Evolutionary conservation across 2,888 invertebrate genomes (phyloP).

Genomic region (Lasioglossum zephyrum): DNA sequence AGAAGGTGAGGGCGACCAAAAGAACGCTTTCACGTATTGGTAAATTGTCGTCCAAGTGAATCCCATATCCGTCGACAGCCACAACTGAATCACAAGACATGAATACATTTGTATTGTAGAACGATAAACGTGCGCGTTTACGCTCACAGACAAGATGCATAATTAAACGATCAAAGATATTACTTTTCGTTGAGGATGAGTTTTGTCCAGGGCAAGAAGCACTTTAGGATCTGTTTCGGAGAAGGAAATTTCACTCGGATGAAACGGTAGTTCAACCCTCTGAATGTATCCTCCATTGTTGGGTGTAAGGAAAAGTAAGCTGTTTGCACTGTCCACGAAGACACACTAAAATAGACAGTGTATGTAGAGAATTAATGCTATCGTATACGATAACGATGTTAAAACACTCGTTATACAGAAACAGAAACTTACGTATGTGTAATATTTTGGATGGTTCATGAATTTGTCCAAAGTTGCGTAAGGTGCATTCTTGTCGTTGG

Average conservation of each 20-base stretch:
- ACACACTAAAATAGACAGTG: constrained; percentile 88
- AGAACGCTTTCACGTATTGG: constrained; percentile 91
- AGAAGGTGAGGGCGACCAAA: constrained; percentile 87
- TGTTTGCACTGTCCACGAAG: constrained; percentile 92
- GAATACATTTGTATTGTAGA: not conserved
- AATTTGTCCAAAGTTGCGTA: constrained; percentile 93
- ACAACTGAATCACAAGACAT: constrained; percentile 86
- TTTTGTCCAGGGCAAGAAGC: constrained; percentile 91
- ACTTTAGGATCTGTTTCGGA: constrained; percentile 89
- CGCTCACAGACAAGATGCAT: not conserved
- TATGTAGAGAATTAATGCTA: constrained; percentile 22
- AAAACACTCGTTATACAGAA: constrained; percentile 44
- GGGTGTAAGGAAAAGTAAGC: constrained; percentile 90
- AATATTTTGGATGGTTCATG: constrained; percentile 92
- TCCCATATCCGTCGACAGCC: constrained; percentile 91
- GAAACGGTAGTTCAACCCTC: constrained; percentile 88
- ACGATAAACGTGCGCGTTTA: not conserved
- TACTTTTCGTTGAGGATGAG: constrained; percentile 88
- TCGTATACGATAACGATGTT: not conserved
- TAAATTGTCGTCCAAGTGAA: constrained; percentile 89
- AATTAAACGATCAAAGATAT: constrained; percentile 38
- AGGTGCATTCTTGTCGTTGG: constrained; percentile 80
- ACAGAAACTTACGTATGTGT: constrained; percentile 89
- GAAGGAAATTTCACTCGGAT: constrained; percentile 91
- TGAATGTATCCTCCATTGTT: constrained; percentile 90